Conservation (phyloP, 2,888 invertebrate species). For the Epinotia bilunana region DNA sequence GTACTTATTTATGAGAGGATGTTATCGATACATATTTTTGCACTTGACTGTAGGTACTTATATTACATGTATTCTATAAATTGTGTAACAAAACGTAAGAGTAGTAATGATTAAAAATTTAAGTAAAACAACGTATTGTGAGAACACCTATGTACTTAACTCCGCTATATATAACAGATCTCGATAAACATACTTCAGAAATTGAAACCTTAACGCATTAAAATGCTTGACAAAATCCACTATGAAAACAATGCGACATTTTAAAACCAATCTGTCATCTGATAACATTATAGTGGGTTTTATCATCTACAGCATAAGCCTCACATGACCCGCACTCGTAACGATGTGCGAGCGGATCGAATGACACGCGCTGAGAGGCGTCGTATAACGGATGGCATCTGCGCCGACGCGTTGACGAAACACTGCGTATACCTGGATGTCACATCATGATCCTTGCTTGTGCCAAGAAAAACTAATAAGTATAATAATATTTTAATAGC, state of each 20-base stretch:
- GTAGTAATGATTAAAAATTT: background rate
- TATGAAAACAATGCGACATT: conserved; percentile 31
- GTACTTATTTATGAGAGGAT: too few relatives aligned
- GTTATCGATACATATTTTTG: too few relatives aligned
- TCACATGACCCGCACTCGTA: conserved; percentile 42
- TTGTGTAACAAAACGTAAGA: too few relatives aligned
- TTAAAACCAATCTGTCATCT: background rate
- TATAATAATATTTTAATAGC: too few relatives aligned
- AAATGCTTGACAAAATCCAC: conserved; percentile 37
- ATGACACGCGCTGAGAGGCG: conserved; percentile 55
- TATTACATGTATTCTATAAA: too few relatives aligned
- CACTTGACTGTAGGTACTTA: too few relatives aligned
- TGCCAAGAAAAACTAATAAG: background rate
- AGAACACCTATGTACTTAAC: background rate
- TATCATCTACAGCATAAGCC: conserved; percentile 49
- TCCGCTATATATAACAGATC: background rate
- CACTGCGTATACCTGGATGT: background rate
- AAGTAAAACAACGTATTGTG: background rate
- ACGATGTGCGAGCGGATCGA: conserved; percentile 59
- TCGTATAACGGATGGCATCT: conserved; percentile 65
- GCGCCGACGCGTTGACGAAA: conserved; percentile 48
- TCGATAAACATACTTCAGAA: conserved; percentile 8
- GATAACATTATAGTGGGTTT: conserved; percentile 47
- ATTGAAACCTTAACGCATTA: conserved; percentile 27
- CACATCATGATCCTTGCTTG: background rate